Evolutionary conservation across 1,140 invertebrate genomes (phyloP).

Genomic region (Stegodyphus mimosarum): DNA sequence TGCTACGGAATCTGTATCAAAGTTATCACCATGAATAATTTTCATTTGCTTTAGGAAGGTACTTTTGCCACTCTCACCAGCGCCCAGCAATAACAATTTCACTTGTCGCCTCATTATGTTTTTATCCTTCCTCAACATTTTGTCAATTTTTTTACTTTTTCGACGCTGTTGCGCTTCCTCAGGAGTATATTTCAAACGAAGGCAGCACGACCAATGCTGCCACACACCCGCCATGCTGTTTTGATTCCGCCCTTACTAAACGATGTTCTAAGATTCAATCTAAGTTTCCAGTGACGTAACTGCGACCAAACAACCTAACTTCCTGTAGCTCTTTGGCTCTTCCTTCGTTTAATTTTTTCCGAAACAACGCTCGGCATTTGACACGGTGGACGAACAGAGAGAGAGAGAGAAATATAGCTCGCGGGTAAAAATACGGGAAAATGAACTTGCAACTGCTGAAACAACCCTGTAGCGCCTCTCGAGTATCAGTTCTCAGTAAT

Average conservation of each 20-base stretch:
- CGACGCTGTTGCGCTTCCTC: slow-evolving; percentile 42
- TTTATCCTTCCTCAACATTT: slow-evolving; percentile 79
- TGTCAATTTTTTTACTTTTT: slow-evolving; percentile 85
- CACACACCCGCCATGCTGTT: slow-evolving; percentile 34
- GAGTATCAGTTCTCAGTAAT: no score
- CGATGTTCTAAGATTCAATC: not conserved
- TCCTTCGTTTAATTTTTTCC: no score
- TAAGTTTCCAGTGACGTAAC: not conserved
- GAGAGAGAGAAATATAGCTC: no score
- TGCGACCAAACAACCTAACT: no score
- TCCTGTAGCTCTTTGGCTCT: no score
- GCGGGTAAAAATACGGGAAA: no score
- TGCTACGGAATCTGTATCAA: slow-evolving; percentile 80
- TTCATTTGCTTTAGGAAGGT: slow-evolving; percentile 99
- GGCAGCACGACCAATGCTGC: slow-evolving; percentile 42
- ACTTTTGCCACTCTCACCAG: slow-evolving; percentile 94
- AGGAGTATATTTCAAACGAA: slow-evolving; percentile 45
- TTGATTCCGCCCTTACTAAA: slow-evolving; percentile 21
- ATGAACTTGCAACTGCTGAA: no score
- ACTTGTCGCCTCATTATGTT: slow-evolving; percentile 75
- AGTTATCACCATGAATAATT: slow-evolving; percentile 96
- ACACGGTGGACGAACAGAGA: no score
- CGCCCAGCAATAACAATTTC: slow-evolving; percentile 84
- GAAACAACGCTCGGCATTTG: no score
- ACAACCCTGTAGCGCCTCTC: no score